Evolutionary conservation across 2,888 invertebrate genomes (phyloP).

Genomic region (Tenthredo notha): DNA sequence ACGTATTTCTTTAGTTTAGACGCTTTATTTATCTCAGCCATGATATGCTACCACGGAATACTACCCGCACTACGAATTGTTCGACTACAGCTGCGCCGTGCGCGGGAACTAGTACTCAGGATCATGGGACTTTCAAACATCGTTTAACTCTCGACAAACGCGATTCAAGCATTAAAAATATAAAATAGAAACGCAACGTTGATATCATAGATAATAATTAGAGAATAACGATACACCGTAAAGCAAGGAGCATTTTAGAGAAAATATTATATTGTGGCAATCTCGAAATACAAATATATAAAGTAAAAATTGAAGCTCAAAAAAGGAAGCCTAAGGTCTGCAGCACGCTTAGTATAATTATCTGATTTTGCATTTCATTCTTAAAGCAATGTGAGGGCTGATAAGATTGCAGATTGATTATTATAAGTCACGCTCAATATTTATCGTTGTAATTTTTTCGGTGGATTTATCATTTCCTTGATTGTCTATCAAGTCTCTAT

Average conservation of each 20-base stretch:
- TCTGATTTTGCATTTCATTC: too few species aligned
- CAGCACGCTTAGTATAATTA: too few species aligned
- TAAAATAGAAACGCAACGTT: neutral
- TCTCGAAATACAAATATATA: neutral
- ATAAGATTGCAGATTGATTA: too few species aligned
- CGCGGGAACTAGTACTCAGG: neutral
- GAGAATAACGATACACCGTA: neutral
- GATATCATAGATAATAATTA: neutral
- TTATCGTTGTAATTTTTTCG: too few species aligned
- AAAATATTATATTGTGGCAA: neutral
- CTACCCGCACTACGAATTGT: neutral
- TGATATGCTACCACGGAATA: neutral
- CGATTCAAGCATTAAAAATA: neutral
- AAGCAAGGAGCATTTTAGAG: neutral
- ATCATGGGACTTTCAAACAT: neutral
- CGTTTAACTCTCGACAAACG: neutral
- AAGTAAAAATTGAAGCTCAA: neutral
- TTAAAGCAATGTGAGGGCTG: too few species aligned
- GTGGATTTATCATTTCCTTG: neutral
- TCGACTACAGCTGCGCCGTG: neutral
- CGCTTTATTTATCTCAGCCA: neutral
- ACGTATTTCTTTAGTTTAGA: neutral
- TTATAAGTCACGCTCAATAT: too few species aligned
- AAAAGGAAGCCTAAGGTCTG: neutral
- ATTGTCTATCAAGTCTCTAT: neutral